Percentiles rank a stretch among this genome's conserved stretches.
These are phyloP conservation scores for Anas bahamensis DNA, from an alignment of 2,797 vertebrate genomes.

Conservation along the genomic window DNA sequence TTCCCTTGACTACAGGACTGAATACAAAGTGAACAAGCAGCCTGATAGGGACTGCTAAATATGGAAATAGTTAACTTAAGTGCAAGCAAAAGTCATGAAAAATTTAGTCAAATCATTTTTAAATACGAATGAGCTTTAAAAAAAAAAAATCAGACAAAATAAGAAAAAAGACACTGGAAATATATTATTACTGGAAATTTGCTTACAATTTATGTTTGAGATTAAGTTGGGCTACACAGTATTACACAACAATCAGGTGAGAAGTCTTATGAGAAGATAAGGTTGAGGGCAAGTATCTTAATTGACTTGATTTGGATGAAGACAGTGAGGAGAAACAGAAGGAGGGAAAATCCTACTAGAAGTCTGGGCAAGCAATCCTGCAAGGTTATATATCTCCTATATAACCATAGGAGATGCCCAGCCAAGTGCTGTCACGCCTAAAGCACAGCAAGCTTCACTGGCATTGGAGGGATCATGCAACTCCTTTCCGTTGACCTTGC, in stretches of 20 bases:
- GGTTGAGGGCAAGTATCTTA: neutral
- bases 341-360: neutral
- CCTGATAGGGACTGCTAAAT: neutral
- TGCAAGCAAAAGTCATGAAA: neutral
- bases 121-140: neutral
- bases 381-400: too few species aligned
- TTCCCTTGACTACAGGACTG: neutral
- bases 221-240: neutral
- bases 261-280: neutral
- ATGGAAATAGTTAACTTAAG: neutral
- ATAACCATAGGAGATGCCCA: neutral
- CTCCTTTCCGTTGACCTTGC: neutral
- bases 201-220: neutral
- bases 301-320: neutral
- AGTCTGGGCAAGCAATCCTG: neutral
- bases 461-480: neutral
- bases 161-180: neutral
- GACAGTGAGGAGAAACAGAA: neutral
- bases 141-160: neutral
- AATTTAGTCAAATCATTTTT: neutral
- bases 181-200: neutral
- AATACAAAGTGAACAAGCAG: neutral
- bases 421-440: rapidly evolving
- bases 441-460: neutral
- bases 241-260: neutral